phyloP scores from a whole-genome alignment of 1,140 invertebrate species.

The Lucilia sericata region DNA sequence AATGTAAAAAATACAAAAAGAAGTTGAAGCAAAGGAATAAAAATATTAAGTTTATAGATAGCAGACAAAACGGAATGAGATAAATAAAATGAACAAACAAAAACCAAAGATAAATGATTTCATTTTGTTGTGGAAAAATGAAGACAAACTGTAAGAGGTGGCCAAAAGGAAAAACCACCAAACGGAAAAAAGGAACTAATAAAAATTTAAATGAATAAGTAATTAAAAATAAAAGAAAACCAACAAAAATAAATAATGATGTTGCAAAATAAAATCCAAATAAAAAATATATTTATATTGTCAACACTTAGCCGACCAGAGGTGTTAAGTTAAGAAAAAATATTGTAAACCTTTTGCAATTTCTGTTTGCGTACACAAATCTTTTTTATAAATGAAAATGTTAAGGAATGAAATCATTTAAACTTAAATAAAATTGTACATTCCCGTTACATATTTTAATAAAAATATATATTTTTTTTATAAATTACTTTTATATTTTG shows the following conservation, averaged over 20 bases:
- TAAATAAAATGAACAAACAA: background rate
- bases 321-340: background rate
- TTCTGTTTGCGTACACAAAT: background rate
- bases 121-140: conserved; percentile 17
- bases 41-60: background rate
- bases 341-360: background rate
- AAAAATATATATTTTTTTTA: too few relatives aligned
- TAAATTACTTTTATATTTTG: too few relatives aligned
- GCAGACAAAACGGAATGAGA: background rate
- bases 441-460: too few relatives aligned
- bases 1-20: too few relatives aligned
- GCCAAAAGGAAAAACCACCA: background rate
- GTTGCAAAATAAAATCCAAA: background rate
- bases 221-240: conserved; percentile 21
- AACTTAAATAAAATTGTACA: too few relatives aligned
- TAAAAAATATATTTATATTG: background rate
- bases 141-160: conserved; percentile 18
- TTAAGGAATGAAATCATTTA: too few relatives aligned
- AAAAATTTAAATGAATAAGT: conserved; percentile 41
- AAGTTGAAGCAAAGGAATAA: too few relatives aligned
- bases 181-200: conserved; percentile 30
- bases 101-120: conserved; percentile 38
- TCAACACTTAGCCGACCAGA: background rate
- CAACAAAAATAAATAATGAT: background rate
- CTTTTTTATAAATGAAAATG: background rate